A percentile compares a stretch with the other conserved stretches of the same genome.
phyloP scores from a whole-genome alignment of 2,888 invertebrate species.

The Aphrophora alni region DNA sequence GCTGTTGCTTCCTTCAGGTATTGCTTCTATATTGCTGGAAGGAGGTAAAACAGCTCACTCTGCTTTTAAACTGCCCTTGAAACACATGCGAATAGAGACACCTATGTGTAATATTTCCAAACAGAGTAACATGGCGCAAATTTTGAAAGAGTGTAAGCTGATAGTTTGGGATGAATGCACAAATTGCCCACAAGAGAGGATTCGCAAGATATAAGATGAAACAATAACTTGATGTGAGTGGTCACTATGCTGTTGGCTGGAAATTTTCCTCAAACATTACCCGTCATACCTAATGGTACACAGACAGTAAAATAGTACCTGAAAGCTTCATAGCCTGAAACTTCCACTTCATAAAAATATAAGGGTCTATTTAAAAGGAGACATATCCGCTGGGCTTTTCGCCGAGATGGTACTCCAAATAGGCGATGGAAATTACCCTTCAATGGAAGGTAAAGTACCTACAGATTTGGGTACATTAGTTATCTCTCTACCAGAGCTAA shows the following conservation, averaged over 20 bases:
- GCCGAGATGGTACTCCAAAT: background rate
- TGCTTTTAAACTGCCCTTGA: slow-evolving; percentile 15
- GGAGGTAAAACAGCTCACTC: slow-evolving; percentile 6
- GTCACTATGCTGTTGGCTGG: slow-evolving; percentile 4
- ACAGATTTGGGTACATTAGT: too few relatives aligned
- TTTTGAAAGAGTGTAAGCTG: background rate
- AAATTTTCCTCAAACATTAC: slow-evolving; percentile 15
- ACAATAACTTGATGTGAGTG: background rate
- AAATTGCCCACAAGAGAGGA: slow-evolving; percentile 19
- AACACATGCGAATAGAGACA: background rate
- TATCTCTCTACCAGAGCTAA: too few relatives aligned
- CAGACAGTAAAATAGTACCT: slow-evolving; percentile 14
- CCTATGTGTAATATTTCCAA: slow-evolving; percentile 14
- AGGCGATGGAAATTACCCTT: slow-evolving; percentile 18
- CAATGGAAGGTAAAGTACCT: too few relatives aligned
- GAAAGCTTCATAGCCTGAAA: background rate
- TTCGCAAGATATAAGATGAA: slow-evolving; percentile 3
- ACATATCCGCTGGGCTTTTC: background rate
- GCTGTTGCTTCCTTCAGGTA: slow-evolving; percentile 16
- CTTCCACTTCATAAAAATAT: background rate
- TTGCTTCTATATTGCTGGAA: background rate
- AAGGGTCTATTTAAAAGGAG: background rate
- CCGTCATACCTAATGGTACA: slow-evolving; percentile 14
- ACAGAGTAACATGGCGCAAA: background rate
- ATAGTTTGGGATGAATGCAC: slow-evolving; percentile 24